Percentiles rank a stretch among this genome's conserved stretches.
Evolutionary conservation across 2,797 vertebrate species (phyloP).

Genomic region (Catharus ustulatus): DNA sequence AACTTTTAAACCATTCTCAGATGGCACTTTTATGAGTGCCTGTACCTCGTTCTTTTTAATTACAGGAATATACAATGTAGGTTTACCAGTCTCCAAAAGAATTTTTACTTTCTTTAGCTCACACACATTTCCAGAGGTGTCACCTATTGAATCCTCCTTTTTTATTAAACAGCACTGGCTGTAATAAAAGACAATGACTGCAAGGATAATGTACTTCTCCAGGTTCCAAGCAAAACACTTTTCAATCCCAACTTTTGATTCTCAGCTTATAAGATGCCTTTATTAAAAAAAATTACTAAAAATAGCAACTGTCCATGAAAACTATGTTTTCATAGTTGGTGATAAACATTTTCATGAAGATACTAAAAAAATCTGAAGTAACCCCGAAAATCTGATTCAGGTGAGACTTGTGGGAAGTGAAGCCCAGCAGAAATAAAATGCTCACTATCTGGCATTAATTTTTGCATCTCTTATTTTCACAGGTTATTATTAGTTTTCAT

Average conservation of each 20-base stretch:
- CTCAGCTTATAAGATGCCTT: neutral
- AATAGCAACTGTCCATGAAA: neutral
- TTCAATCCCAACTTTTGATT: neutral
- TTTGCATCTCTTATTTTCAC: neutral
- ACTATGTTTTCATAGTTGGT: neutral
- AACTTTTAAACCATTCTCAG: conserved; percentile 49
- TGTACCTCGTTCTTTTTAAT: conserved; percentile 24
- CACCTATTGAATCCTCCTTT: neutral
- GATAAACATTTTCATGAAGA: neutral
- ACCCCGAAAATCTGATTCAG: neutral
- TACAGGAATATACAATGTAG: conserved; percentile 8
- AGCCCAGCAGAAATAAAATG: neutral
- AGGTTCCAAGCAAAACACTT: neutral
- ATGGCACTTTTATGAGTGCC: conserved; percentile 33
- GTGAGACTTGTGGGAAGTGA: neutral
- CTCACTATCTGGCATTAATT: neutral
- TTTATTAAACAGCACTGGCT: conserved; percentile 4
- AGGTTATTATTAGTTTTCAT: neutral
- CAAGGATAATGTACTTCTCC: neutral
- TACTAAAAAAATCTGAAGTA: neutral
- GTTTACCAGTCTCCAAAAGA: conserved; percentile 41
- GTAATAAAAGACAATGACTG: conserved; percentile 43
- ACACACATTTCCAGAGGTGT: conserved; percentile 59
- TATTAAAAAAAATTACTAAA: neutral
- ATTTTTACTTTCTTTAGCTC: conserved; percentile 54